Base-by-base conservation (phyloP, 2,797 vertebrate species). In the Phoeniculus purpureus region DNA sequence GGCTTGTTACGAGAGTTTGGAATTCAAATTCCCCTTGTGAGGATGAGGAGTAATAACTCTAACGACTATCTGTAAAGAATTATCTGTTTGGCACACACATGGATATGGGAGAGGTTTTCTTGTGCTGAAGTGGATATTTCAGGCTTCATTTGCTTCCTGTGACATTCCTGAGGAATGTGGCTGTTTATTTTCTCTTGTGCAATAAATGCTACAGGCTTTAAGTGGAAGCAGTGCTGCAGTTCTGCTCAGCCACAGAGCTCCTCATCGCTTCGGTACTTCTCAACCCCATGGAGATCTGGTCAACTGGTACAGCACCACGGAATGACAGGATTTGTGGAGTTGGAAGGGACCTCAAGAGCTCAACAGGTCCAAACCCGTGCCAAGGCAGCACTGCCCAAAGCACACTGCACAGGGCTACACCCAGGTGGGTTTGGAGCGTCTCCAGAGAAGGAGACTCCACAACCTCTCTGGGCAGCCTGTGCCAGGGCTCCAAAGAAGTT, bases 1-100 rank as follows among this genome's bases (percentile, higher is more conserved):
- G 40, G 23, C 60, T 89, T 79, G 45, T 67, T 81, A 78, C 66
- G 31, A 82, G 15, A 82, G 12, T 40, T 70, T 60, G 70, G 27
- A 94, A 90, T 85, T 85, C 60, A 81, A 78, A 73, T 62, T 73
- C 15, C n/a, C 8, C 11, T 68, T 62, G n/a, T 66, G 76, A 94
- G 86, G 59, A 59, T 59, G 43, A 68, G 6, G 21, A 29, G 22
- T 75, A 83, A 43, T 48, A 79, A 81, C 40, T 75, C 17, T 75
- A 59, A 80, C 29, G 79, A 37, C 32, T 81, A 8, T 50, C 65
- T 90, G 32, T 61, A 51, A 56, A 82, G 62, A 90, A 70, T 75
- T 73, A 85, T 22, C 29, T 23, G 56, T 76, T 72, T 93, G 59
- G 64, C 5, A 1, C 48, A 47, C 15, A 48, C 10, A 62, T 1